Percentiles rank a stretch among this genome's conserved stretches.
phyloP scores from a whole-genome alignment of 2,113 vertebrate genomes.

The Mesocricetus auratus region DNA sequence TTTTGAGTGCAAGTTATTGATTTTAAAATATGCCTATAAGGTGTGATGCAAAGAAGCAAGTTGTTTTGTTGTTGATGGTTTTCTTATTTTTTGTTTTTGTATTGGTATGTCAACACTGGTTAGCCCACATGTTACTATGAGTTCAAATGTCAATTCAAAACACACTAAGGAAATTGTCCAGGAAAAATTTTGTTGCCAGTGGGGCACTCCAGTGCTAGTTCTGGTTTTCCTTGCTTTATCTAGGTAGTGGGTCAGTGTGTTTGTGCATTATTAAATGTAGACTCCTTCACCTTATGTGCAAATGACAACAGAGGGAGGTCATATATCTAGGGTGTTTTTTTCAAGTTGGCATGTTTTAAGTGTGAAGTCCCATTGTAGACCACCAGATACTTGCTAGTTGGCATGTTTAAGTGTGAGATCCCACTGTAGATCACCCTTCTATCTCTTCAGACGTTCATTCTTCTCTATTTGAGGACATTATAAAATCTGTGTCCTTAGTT shows the following conservation, averaged over 20 bases:
- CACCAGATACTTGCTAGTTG: background rate
- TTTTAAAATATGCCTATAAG: background rate
- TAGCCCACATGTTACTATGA: background rate
- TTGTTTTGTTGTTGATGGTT: too few relatives aligned
- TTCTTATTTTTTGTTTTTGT: too few relatives aligned
- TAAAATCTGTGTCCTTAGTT: background rate
- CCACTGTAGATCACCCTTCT: background rate
- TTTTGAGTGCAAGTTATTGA: constrained; percentile 1
- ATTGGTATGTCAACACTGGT: background rate
- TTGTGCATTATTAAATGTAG: background rate
- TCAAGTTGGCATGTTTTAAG: background rate
- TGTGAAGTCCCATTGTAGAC: background rate
- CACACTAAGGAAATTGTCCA: background rate
- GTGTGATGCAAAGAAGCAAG: background rate
- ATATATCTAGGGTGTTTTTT: background rate
- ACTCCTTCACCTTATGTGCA: background rate
- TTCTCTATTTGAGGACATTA: constrained; percentile 7
- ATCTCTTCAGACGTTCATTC: background rate
- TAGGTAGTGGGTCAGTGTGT: background rate
- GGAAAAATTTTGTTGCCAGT: background rate
- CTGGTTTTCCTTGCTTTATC: background rate
- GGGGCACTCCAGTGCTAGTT: background rate
- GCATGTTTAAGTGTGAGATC: background rate
- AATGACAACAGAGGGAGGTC: background rate
- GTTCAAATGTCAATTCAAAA: background rate